Base-by-base conservation (phyloP, 1,140 invertebrate species). In the Centruroides sculpturatus region DNA sequence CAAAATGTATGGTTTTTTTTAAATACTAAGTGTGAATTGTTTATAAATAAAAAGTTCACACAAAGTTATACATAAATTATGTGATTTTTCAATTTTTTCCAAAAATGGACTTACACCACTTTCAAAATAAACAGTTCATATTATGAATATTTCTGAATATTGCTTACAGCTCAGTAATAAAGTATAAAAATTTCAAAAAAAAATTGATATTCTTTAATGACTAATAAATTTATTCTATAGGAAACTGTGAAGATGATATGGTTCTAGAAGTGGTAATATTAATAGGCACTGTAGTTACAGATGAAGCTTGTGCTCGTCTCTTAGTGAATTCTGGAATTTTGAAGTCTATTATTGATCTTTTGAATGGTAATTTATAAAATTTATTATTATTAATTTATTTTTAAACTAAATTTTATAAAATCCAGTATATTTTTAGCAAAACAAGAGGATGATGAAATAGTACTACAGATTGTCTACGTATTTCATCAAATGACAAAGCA, bases 401-500 rank as follows among this genome's bases (percentile, higher is more conserved):
- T 23, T 23, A 23, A 23, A 23, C 2, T 23, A 23, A 23, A 23
- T 23, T 23, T 23, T 23, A 23, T 23, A 23, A 62, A 36, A 13
- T 70, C 23, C 23, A 23, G 23, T 23, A 23, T 23, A 23, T 41
- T 8, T 41, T 41, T 41, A 82, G 88, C 84, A 56, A 92, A 94
- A 70, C 94, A 98, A 79, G 92, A 96, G 72, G 94, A 98, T 74
- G 94, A 98, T 77, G 91, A 95, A 77, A 86, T 95, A 66, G 89
- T 94, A 52, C 77, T 93, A 59, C 92, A 96, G 78, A 93, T 98
- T 66, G 85, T 97, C 55, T 98, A 89, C 72, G 86, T 95, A 52
- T 97, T 98, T 76, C 87, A 94, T 70, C 87, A 93, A 77, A 81
- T 97, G 70, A 82, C 94, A 59, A 82, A 85, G 66, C 89, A 95